Conservation (phyloP, 2,113 vertebrate species). For the Canis aureus region DNA sequence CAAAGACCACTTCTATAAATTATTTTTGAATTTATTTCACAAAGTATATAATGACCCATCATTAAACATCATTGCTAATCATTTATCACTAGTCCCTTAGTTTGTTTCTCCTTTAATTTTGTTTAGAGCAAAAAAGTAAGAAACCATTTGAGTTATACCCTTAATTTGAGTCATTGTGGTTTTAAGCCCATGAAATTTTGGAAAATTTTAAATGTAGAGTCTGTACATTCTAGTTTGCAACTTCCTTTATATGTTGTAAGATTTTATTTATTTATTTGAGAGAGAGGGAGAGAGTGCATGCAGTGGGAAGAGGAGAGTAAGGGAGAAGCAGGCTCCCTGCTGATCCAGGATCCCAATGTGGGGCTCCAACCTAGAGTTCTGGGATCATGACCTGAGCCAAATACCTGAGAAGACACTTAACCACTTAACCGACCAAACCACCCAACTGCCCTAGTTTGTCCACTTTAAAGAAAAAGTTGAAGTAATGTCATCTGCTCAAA, state of each 20-base stretch:
- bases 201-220: background rate
- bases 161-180: background rate
- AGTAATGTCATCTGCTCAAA: background rate
- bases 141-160: background rate
- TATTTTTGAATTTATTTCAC: background rate
- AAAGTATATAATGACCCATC: background rate
- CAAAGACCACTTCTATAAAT: background rate
- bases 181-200: background rate
- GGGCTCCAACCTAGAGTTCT: too few relatives aligned
- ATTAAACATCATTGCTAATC: background rate
- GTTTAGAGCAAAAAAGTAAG: background rate
- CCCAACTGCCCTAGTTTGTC: too few relatives aligned
- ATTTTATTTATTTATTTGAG: too few relatives aligned
- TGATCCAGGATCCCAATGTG: too few relatives aligned
- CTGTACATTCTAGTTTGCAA: background rate
- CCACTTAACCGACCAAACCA: too few relatives aligned
- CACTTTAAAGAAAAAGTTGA: background rate
- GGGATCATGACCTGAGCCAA: too few relatives aligned
- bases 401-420: too few relatives aligned
- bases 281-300: too few relatives aligned
- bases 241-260: too few relatives aligned
- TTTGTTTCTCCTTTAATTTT: background rate
- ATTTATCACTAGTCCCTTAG: background rate
- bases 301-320: too few relatives aligned
- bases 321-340: too few relatives aligned